Evolutionary conservation across 30 jellyfish, hydroid and myxozoan genomes (phyloP), one percentile per base, ranked within the genome.

Genomic region (Chrysaora quinquecirrha): DNA sequence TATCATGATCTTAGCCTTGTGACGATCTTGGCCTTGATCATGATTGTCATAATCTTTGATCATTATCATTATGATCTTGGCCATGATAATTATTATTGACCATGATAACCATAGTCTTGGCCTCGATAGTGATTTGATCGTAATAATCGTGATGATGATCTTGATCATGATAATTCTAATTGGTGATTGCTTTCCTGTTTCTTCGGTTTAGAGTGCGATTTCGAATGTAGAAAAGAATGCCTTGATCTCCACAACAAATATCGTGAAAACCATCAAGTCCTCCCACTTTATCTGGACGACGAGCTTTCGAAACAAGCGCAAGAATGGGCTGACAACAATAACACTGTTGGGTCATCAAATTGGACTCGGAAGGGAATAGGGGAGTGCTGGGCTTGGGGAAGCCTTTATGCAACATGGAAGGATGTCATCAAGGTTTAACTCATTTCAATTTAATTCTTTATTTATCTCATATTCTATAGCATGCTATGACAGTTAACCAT

Each of bases 341-440:
- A 83, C 18, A 72, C 79, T 0, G 38, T 48, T 54, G 94, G 75
- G 0, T 50, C 93, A 1, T 90, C 98, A 10, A 71, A 25, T 1
- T 90, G 94, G 96, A 96, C 71, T 0, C 56, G 73, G 47, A 60
- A 33, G 6, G 95, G 89, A 19, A 90, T 87, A 1, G 98, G 98
- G 1, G 98, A 90, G 32, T 90, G 98, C 67, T 90, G 98, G 98
- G 98, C 98, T 10, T 90, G 94, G 94, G 98, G 98, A 27, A 78
- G 63, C 27, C 64, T 90, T 6, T 90, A 75, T 50, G 89, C 94
- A 25, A 75, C 95, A 18, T 90, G 98, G 98, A 77, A 60, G 24
- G 90, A 89, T 19, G 96, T 85, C 11, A 68, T 90, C 34, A 90
- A 90, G 87, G 94, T 83, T 27, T 66, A 22, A 22, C 7, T 24